These are phyloP conservation scores for Tachyglossus aculeatus DNA, from an alignment of 2,797 vertebrate species.

Conservation along the genomic window DNA sequence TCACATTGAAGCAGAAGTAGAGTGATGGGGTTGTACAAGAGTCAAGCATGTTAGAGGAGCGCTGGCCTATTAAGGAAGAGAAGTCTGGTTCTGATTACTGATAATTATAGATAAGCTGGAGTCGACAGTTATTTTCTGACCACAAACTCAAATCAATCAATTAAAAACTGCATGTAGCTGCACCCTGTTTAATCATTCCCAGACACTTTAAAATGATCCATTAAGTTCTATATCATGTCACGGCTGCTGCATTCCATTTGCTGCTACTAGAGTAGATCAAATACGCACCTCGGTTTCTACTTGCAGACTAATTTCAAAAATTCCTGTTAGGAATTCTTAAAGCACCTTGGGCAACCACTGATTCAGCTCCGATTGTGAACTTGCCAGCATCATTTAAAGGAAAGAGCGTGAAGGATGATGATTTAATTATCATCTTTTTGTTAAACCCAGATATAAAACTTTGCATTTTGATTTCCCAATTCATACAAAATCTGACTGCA, in stretches of 20 bases:
- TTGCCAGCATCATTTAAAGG: constrained; percentile 1
- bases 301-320: constrained; percentile 45
- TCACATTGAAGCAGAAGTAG: constrained; percentile 34
- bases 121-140: constrained; percentile 80
- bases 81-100: constrained; percentile 78
- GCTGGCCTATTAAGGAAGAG: constrained; percentile 64
- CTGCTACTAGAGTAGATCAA: constrained; percentile 60
- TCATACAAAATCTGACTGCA: too few relatives aligned
- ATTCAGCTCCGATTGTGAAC: constrained; percentile 6
- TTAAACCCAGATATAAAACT: not conserved
- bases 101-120: constrained; percentile 82
- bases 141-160: constrained; percentile 81
- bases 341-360: not conserved
- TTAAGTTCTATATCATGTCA: constrained; percentile 59
- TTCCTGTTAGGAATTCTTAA: constrained; percentile 13
- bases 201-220: constrained; percentile 71
- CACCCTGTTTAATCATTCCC: constrained; percentile 75
- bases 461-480: too few relatives aligned
- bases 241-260: constrained; percentile 60
- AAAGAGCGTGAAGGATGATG: not conserved
- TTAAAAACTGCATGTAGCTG: constrained; percentile 75
- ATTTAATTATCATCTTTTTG: constrained; percentile 23
- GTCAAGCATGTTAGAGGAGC: constrained; percentile 48
- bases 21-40: constrained; percentile 46
- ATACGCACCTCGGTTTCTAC: constrained; percentile 45